A percentile compares a stretch with the other conserved stretches of the same genome.
Conservation (phyloP, 2,113 vertebrate genomes). For the Osmerus mordax region DNA sequence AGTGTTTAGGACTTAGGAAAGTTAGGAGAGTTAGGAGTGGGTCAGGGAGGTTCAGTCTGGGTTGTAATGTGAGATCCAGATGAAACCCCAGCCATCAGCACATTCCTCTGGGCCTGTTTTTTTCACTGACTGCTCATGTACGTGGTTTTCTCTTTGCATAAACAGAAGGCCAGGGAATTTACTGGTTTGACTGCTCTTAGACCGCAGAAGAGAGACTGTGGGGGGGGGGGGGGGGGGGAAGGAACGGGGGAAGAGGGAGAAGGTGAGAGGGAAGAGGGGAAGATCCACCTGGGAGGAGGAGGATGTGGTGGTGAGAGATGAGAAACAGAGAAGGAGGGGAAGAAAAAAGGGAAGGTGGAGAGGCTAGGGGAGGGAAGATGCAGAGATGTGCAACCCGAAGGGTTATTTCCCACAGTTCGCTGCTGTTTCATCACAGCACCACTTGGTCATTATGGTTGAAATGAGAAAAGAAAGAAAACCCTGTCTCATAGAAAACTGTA, state of each 20-base stretch:
- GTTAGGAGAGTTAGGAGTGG: conserved; percentile 25
- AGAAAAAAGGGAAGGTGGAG: neutral
- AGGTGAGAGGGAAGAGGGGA: conserved; percentile 1
- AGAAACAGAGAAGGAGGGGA: neutral
- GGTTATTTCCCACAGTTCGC: conserved; percentile 4
- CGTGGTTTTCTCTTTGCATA: conserved; percentile 29
- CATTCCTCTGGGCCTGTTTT: conserved; percentile 70
- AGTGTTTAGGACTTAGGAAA: too few species aligned
- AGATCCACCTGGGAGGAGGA: neutral
- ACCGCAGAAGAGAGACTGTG: conserved; percentile 19
- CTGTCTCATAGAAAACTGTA: neutral
- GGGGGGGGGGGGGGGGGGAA: neutral
- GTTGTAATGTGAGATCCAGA: conserved; percentile 65
- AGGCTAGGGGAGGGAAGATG: neutral
- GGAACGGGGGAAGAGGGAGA: conserved; percentile 11
- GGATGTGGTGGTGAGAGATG: neutral
- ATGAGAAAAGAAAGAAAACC: neutral
- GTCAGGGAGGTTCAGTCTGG: conserved; percentile 68
- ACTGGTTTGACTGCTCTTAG: conserved; percentile 24
- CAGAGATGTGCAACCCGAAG: neutral
- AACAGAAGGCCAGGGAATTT: conserved; percentile 44
- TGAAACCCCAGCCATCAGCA: conserved; percentile 69
- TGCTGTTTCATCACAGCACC: conserved; percentile 4
- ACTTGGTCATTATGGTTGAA: conserved; percentile 5
- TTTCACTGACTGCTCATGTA: conserved; percentile 34